Evolutionary conservation across 2,797 vertebrate species (phyloP).

Genomic region (Danio aesculapii): DNA sequence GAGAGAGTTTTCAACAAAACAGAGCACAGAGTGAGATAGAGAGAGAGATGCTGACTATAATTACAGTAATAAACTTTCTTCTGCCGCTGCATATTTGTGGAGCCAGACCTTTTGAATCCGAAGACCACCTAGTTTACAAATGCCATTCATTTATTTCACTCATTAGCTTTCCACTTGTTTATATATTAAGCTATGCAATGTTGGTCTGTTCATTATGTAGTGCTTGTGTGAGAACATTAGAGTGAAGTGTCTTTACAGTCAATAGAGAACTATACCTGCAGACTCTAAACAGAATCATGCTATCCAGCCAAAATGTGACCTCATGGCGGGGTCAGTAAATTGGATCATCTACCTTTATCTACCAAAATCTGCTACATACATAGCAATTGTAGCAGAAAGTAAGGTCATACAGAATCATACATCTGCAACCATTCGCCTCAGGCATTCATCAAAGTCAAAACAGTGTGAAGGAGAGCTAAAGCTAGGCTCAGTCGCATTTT

Average conservation of each 20-base stretch:
- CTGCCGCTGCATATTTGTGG: slow-evolving; percentile 18
- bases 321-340: background rate
- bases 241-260: background rate
- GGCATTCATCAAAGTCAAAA: slow-evolving; percentile 22
- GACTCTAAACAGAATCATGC: background rate
- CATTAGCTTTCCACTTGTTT: too few relatives aligned
- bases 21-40: slow-evolving; percentile 62
- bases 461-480: background rate
- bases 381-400: slow-evolving; percentile 3
- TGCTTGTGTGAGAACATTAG: too few relatives aligned
- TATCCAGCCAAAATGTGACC: background rate
- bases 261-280: background rate
- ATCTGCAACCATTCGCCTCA: slow-evolving; percentile 15
- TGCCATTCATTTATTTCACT: too few relatives aligned
- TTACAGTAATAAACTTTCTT: slow-evolving; percentile 13
- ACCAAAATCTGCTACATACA: background rate
- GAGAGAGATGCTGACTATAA: slow-evolving; percentile 43
- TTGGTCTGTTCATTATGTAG: too few relatives aligned
- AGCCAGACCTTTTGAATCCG: background rate
- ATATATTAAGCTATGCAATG: too few relatives aligned
- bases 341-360: background rate
- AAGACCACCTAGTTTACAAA: too few relatives aligned
- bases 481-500: background rate
- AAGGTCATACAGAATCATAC: background rate
- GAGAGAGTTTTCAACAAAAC: background rate